Evolutionary conservation across 2,113 vertebrate species (phyloP), one percentile per base, ranked within the genome.

Genomic region (Toxotes chatareus): DNA sequence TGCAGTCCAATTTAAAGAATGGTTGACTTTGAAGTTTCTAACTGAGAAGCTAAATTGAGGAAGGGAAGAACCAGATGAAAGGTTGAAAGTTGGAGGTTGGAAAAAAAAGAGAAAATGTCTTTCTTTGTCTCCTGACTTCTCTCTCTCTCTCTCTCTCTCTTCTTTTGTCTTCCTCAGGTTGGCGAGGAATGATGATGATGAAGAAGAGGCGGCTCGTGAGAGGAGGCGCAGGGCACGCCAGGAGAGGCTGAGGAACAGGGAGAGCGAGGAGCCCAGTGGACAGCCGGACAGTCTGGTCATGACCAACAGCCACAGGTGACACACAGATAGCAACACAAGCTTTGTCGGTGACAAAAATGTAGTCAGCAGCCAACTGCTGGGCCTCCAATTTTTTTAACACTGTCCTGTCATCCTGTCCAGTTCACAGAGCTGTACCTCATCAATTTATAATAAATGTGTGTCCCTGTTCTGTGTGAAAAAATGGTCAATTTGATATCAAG

Each of bases 201-300:
- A 99, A 0, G 98, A 99, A 79, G 98, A 99, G 93, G 98, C 97
- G 0, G 98, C 98, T 46, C 95, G 97, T 3, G 98, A 99, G 82
- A 96, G 97, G 34, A 96, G 98, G 70, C 96, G 98, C 83, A 91
- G 97, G 51, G 98, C 97, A 49, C 96, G 98, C 6, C 97, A 99
- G 91, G 98, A 99, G 74, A 95, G 97, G 65, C 85, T 98, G 88
- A 93, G 94, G 83, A 79, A 53, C 88, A 89, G 84, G 74, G 95
- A 97, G 17, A 93, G 94, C 1, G 97, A 97, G 53, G 97, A 97
- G 34, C 71, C 92, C 19, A 79, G 94, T 65, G 93, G 94, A 68
- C 95, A 96, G 83, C 78, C 92, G 0, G 97, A 97, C 68, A 95
- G 94, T 63, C 73, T 93, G 17, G 95, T 96, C 82, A 78, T 93